Evolutionary conservation across 1,140 invertebrate genomes (phyloP), one percentile per base, ranked within the genome.

Genomic region (Phthorimaea operculella): DNA sequence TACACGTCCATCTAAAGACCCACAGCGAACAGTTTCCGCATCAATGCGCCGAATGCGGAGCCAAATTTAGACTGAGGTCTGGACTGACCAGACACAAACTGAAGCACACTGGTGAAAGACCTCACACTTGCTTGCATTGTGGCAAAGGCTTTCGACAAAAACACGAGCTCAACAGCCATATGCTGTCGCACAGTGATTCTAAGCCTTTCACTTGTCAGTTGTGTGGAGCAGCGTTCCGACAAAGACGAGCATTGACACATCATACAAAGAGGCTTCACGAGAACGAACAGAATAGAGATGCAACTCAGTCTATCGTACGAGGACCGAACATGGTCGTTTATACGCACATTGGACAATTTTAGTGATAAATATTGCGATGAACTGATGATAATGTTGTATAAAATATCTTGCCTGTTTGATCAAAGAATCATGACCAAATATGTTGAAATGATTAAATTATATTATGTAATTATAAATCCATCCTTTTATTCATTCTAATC

Each of bases 91-190:
- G 89, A 45, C 91, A 92, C 68, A 69, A 87, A 5, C 86, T 89
- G 0, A 87, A 87, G 51, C 92, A 93, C 71, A 90, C 90, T 0
- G 89, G 89, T 5, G 90, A 92, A 55, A 87, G 90, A 56, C 90
- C 91, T 3, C 90, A 89, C 74, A 76, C 75, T 4, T 93, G 92
- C 70, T 81, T 84, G 6, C 69, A 87, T 8, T 93, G 92, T 70
- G 84, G 85, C 2, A 87, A 88, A 54, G 60, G 74, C 3, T 92
- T 91, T 63, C 74, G 87, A 2, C 84, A 87, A 36, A 84, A 83
- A 33, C 88, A 90, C 54, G 90, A 91, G 15, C 72, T 93, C 4
- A 90, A 89, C 63, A 87, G 87, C 6, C 92, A 86, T 62, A 49
- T 33, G 4, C 48, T 67, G 4, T 55, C 63, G 7, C 79, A 79